phyloP scores from a whole-genome alignment of 2,888 invertebrate species.

The Helicoverpa assulta region DNA sequence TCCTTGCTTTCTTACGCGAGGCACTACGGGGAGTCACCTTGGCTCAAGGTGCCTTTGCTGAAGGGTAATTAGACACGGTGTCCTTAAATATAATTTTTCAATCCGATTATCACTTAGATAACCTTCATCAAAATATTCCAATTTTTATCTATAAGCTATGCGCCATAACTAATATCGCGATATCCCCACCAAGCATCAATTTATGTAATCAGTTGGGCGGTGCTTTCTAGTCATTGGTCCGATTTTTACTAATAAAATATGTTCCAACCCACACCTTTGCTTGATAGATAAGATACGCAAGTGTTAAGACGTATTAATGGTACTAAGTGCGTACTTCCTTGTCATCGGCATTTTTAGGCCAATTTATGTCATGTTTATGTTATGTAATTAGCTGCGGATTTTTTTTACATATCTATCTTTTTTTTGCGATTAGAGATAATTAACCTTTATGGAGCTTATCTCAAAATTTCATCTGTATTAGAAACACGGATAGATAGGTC shows the following conservation, averaged over 20 bases:
- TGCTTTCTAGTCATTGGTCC: conserved; percentile 16
- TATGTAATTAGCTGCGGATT: too few species aligned
- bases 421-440: too few species aligned
- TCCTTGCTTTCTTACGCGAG: too few species aligned
- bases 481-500: too few species aligned
- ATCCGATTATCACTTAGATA: conserved; percentile 7
- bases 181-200: neutral
- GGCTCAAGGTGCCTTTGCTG: neutral
- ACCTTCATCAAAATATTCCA: conserved; percentile 1
- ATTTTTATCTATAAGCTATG: conserved; percentile 5
- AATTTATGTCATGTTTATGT: neutral
- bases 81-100: neutral
- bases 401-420: too few species aligned
- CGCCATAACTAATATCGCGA: conserved; percentile 2
- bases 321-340: neutral
- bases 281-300: neutral
- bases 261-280: neutral
- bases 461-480: too few species aligned
- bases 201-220: conserved; percentile 29
- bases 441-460: too few species aligned
- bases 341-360: neutral
- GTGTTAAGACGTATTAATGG: neutral
- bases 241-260: neutral
- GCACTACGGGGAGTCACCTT: neutral
- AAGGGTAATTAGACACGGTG: neutral